Base-by-base conservation (phyloP, 2,113 vertebrate genomes). In the Chascanopsetta lugubris region DNA sequence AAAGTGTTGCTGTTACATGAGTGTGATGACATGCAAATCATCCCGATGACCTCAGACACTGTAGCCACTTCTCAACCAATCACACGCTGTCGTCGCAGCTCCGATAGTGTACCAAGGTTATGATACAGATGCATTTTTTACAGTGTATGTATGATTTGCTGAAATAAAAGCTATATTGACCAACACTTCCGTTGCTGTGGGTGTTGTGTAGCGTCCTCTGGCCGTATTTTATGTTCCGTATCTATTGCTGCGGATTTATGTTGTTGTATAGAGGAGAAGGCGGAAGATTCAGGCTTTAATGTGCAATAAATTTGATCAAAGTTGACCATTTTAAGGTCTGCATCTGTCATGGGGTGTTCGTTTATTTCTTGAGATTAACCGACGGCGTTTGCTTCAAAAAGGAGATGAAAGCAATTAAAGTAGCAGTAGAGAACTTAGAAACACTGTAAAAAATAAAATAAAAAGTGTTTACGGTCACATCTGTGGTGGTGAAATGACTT, bases 81-180 rank as follows among this genome's bases (percentile, higher is more conserved):
- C 81, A 61, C 85, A 77, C 70, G 68, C 83, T 77, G 72, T 86
- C 82, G 72, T 81, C 75, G 79, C 80, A 74, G 72, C 79, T 85
- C 79, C 67, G 74, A 75, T 85, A 78, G 77, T 42, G 70, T 85
- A 85, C 61, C 56, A 85, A 85, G 82, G 72, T 86, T 78, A 85
- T 82, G 75, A 86, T 82, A 84, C 80, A 92, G 88, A 92, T 92
- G 86, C 89, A 84, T 95, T 96, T 95, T 96, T 96, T 95, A 96
- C 92, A 86, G 92, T 96, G 94, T 94, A 93, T 95, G 93, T 96
- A 95, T 95, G 93, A 93, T 96, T 99, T 97, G 93, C 93, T 94
- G 94, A 91, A 98, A 99, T 95, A 96, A 96, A 96, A 90, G 92
- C 84, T 94, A 94, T 95, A 94, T 87, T 95, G 95, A 95, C 93